These are phyloP conservation scores for Hapalemur alaotrensis DNA, from an alignment of 2,797 vertebrate genomes.

Conservation along the genomic window DNA sequence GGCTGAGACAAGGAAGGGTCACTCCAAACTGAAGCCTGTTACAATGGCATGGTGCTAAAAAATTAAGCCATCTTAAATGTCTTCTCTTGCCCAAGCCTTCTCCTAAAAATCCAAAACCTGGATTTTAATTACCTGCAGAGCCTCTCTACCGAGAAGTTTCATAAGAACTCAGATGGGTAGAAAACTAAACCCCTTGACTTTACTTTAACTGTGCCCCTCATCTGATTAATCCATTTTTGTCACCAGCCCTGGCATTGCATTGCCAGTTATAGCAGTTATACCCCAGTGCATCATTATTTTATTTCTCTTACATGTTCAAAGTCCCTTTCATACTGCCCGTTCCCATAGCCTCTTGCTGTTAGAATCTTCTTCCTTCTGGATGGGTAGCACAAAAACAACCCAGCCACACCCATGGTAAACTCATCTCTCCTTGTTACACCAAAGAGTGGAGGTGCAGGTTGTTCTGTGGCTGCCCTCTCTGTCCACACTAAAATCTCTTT, in stretches of 20 bases:
- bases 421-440: background rate
- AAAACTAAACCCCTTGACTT: background rate
- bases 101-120: background rate
- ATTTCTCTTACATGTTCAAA: background rate
- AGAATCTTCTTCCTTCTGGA: background rate
- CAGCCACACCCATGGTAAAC: background rate
- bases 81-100: background rate
- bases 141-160: background rate
- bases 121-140: background rate
- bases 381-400: background rate
- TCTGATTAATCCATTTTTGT: background rate
- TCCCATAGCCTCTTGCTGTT: background rate
- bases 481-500: background rate
- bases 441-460: background rate
- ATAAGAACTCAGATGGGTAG: background rate
- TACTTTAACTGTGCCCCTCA: background rate
- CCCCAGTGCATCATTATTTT: background rate
- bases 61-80: background rate
- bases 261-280: background rate
- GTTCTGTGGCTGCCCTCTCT: background rate
- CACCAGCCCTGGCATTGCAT: background rate
- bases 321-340: background rate
- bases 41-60: background rate
- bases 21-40: background rate
- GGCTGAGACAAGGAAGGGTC: background rate